Evolutionary conservation across 2,113 vertebrate species (phyloP).

Genomic region (Bufo gargarizans): DNA sequence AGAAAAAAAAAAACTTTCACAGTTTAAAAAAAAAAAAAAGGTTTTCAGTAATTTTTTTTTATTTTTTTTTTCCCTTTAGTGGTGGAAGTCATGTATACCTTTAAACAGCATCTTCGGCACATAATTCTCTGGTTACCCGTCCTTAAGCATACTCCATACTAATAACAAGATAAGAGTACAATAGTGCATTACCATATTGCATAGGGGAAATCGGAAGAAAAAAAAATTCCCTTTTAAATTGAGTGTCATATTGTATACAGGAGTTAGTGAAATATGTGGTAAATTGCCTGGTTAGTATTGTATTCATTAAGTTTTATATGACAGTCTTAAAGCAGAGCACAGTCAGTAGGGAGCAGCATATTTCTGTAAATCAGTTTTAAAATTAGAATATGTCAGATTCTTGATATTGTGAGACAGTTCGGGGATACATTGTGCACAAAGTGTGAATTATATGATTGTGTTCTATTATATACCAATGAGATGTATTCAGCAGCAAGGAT

Average conservation of each 20-base stretch:
- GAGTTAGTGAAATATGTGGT: conserved; percentile 2
- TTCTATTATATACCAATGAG: neutral
- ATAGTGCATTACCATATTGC: neutral
- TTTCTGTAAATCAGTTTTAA: conserved; percentile 16
- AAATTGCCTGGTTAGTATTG: neutral
- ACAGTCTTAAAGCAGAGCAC: neutral
- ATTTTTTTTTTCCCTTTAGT: too few species aligned
- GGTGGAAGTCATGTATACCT: too few species aligned
- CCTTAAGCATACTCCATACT: neutral
- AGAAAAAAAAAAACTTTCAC: too few species aligned
- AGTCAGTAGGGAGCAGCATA: conserved; percentile 4
- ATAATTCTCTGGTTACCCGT: neutral
- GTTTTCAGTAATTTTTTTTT: too few species aligned
- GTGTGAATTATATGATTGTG: neutral
- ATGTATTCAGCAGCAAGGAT: conserved; percentile 21
- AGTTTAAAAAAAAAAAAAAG: too few species aligned
- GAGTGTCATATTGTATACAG: neutral
- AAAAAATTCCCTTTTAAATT: neutral
- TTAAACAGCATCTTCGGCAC: neutral
- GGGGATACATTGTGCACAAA: neutral
- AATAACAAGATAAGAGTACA: neutral
- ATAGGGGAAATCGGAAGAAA: neutral
- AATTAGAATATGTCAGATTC: conserved; percentile 37
- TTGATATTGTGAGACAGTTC: neutral
- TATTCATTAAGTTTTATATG: neutral